Base-by-base conservation (phyloP, 2,888 invertebrate species). In the Xanthostigma xanthostigma region DNA sequence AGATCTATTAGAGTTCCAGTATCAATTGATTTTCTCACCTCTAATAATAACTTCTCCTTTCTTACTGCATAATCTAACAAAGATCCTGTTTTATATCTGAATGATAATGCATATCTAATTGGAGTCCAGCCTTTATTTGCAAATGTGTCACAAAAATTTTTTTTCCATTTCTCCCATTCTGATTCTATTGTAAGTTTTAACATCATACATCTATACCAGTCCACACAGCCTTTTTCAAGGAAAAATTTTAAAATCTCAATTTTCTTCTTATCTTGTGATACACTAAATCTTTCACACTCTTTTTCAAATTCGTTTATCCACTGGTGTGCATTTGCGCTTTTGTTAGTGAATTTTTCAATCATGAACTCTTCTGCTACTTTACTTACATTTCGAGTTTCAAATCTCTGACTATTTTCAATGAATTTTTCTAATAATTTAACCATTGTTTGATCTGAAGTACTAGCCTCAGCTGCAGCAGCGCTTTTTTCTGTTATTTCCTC, bases 251-350 rank as follows among this genome's bases (percentile, higher is more conserved):
- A 41, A 33, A 50, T 37, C 48, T 55, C 45, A 50, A 55, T 55
- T 54, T 45, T 57, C 45, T 46, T 34, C 9, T 38, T 48, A 46
- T 48, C 49, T 43, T 49, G 44, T 41, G 44, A 48, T 45, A 56
- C 49, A 9, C 38, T 9, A 12, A 53, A 51, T n/a, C 56, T 48
- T 44, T 44, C 44, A 40, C 56, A 57, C 50, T 56, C 55, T 13
- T 49, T 55, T 49, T 56, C 54, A 53, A 53, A 57, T 41, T 14
- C 42, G 10, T 51, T 37, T 41, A 56, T 49, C 55, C 55, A 57
- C 48, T 55, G 55, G 10, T 39, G 17, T 33, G 50, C 55, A 51
- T 56, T 56, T 33, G 42, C 36, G 34, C 51, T 57, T 53, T 51
- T 57, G 9, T 52, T 50, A 41, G 33, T 37, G 46, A 54, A 57